Evolutionary conservation across 2,888 invertebrate species (phyloP).

Genomic region (Polia nebulosa): DNA sequence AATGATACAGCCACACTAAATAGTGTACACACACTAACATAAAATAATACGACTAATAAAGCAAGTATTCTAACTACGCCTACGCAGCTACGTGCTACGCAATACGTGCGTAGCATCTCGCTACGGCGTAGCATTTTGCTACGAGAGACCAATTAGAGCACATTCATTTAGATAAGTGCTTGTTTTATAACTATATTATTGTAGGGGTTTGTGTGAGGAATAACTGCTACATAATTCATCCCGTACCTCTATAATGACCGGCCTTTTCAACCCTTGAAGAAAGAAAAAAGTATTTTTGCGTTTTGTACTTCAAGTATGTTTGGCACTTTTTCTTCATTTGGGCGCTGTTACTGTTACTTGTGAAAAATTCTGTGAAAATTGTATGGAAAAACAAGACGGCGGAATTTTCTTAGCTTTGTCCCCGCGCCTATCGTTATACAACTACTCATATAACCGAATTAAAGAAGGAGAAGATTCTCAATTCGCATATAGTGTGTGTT

Average conservation of each 20-base stretch:
- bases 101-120: slow-evolving; percentile 40
- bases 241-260: neutral
- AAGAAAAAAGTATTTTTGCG: no score
- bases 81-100: slow-evolving; percentile 37
- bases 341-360: no score
- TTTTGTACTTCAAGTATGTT: no score
- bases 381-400: no score
- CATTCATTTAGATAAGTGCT: slow-evolving; percentile 44
- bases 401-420: no score
- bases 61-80: slow-evolving; percentile 38
- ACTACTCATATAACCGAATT: no score
- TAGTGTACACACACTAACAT: slow-evolving; percentile 9
- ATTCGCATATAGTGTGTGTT: no score
- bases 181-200: slow-evolving; percentile 20
- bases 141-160: slow-evolving; percentile 45
- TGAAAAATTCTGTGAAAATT: no score
- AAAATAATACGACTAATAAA: slow-evolving; percentile 42
- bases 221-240: neutral
- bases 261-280: neutral
- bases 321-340: no score
- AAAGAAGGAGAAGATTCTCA: no score
- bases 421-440: no score
- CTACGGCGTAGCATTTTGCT: slow-evolving; percentile 51
- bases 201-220: slow-evolving; percentile 2
- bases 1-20: neutral